phyloP scores from a whole-genome alignment of 2,797 vertebrate species.

The Chelonia mydas region DNA sequence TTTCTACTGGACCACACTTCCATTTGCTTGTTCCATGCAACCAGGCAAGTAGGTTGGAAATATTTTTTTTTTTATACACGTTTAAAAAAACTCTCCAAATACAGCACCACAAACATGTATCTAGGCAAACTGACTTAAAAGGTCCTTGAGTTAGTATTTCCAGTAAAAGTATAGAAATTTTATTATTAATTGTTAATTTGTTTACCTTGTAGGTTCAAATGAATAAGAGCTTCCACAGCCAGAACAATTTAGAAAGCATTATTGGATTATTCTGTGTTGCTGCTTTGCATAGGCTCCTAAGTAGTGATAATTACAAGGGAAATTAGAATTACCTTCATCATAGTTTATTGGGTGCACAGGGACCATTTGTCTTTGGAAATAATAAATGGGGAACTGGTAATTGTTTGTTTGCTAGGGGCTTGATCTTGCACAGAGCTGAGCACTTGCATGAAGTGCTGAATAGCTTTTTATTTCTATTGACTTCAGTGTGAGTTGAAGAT shows the following conservation, averaged over 20 bases:
- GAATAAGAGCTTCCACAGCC: background rate
- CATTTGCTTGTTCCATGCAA: background rate
- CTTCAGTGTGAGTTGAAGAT: accelerated
- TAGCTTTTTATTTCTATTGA: accelerated
- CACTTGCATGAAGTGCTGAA: accelerated
- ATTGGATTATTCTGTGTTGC: accelerated
- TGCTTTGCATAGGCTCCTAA: background rate
- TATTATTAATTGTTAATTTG: background rate
- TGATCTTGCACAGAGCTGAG: background rate
- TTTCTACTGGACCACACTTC: background rate
- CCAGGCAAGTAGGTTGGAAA: background rate
- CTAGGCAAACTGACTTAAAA: background rate
- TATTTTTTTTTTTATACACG: background rate
- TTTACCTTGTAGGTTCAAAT: background rate
- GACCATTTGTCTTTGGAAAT: background rate
- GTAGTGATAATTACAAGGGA: background rate
- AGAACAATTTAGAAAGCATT: background rate
- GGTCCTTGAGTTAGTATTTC: background rate
- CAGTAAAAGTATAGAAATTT: background rate
- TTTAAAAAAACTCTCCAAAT: background rate
- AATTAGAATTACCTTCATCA: background rate
- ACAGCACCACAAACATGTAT: background rate
- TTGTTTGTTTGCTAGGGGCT: background rate
- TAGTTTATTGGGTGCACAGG: background rate
- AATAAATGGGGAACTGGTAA: background rate